These are phyloP conservation scores for Julus scanicus DNA, from an alignment of 2,888 invertebrate species.

Conservation along the genomic window DNA sequence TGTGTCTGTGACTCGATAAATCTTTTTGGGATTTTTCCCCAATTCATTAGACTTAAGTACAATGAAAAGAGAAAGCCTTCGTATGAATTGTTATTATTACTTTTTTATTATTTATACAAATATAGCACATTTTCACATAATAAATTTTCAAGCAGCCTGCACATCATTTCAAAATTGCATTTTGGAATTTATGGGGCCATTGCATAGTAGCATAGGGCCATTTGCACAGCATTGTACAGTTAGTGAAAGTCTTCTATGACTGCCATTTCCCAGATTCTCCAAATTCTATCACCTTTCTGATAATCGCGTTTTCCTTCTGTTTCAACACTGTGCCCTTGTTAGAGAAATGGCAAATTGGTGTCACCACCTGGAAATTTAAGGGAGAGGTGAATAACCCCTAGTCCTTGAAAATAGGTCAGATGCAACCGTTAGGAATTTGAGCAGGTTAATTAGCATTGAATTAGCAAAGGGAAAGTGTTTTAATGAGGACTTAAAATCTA, in stretches of 20 bases:
- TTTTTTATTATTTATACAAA: too few species aligned
- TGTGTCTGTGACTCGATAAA: too few species aligned
- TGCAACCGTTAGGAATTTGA: constrained; percentile 3
- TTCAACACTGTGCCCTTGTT: constrained; percentile 19
- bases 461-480: not conserved
- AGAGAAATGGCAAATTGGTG: constrained; percentile 12
- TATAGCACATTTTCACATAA: too few species aligned
- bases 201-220: too few species aligned
- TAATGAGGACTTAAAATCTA: constrained; percentile 1
- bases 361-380: not conserved
- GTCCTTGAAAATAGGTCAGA: constrained; percentile 19
- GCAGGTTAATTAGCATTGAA: constrained; percentile 19
- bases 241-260: not conserved
- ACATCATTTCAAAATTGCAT: too few species aligned
- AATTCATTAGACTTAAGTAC: too few species aligned
- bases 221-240: not conserved
- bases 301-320: not conserved
- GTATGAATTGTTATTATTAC: too few species aligned
- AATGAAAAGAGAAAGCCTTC: too few species aligned
- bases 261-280: not conserved
- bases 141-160: too few species aligned
- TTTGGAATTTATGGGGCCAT: too few species aligned
- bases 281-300: not conserved
- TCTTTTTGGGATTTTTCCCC: too few species aligned
- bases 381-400: not conserved